Evolutionary conservation across 2,888 invertebrate genomes (phyloP).

Genomic region (Apotomis betuletana): DNA sequence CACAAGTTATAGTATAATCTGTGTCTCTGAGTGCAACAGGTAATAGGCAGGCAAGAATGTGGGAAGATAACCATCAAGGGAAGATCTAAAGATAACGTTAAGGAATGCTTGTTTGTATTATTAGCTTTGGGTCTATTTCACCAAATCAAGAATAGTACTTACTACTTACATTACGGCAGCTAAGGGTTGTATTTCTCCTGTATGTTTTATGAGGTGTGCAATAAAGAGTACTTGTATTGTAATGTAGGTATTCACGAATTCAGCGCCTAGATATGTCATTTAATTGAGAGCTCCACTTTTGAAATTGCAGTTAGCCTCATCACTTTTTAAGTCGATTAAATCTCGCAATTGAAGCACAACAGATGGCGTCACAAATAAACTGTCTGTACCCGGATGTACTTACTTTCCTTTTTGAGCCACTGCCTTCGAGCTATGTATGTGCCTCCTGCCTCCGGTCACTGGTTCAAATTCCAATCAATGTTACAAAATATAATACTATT

Average conservation of each 20-base stretch:
- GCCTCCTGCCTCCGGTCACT: slow-evolving; percentile 3
- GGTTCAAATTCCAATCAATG: not conserved
- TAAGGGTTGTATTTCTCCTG: too few species aligned
- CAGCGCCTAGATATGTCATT: too few species aligned
- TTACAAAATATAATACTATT: too few species aligned
- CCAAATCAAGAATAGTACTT: too few species aligned
- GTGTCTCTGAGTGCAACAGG: not conserved
- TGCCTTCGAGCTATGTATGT: slow-evolving; percentile 9
- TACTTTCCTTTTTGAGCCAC: slow-evolving; percentile 35
- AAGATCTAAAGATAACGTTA: not conserved
- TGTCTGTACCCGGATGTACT: slow-evolving; percentile 21
- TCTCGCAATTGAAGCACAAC: not conserved
- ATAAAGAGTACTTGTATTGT: too few species aligned
- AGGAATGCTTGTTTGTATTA: not conserved
- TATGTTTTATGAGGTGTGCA: too few species aligned
- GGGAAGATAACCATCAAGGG: not conserved
- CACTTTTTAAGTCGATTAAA: too few species aligned
- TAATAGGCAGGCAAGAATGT: not conserved
- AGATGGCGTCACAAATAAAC: not conserved
- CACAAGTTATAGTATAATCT: not conserved
- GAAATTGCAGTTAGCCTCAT: too few species aligned
- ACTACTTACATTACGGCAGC: too few species aligned
- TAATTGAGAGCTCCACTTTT: too few species aligned
- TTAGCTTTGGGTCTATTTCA: too few species aligned
- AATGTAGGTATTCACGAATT: too few species aligned